Evolutionary conservation across 1,140 invertebrate genomes (phyloP).

Genomic region (Medauroidea extradentata): DNA sequence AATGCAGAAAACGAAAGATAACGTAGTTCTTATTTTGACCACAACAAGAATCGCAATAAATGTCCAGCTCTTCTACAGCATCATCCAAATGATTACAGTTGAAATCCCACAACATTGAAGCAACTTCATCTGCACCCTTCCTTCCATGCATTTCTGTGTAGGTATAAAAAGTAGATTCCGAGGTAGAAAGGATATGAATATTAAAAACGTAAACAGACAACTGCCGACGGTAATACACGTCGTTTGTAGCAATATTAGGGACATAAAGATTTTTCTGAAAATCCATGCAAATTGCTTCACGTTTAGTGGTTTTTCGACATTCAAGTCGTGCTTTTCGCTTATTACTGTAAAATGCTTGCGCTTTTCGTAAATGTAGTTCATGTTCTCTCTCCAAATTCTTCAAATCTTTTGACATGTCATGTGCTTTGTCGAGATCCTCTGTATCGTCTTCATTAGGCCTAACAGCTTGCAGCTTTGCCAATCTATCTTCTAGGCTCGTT

Average conservation of each 20-base stretch:
- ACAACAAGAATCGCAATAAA: slow-evolving; percentile 1
- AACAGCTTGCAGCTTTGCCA: background rate
- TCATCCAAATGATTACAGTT: background rate
- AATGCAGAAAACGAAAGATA: slow-evolving; percentile 2
- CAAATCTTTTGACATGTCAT: no score
- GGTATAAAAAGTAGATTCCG: slow-evolving; percentile 15
- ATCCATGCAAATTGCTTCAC: slow-evolving; percentile 20
- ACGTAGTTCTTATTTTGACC: slow-evolving; percentile 2
- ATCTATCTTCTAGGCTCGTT: background rate
- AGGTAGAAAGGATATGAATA: slow-evolving; percentile 11
- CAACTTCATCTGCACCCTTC: background rate
- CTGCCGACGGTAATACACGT: slow-evolving; percentile 23
- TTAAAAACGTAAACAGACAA: slow-evolving; percentile 19
- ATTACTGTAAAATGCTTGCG: slow-evolving; percentile 14
- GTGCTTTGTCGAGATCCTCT: background rate
- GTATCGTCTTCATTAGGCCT: no score
- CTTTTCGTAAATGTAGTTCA: slow-evolving; percentile 14
- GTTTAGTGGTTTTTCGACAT: background rate
- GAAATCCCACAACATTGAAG: background rate
- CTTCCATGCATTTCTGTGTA: slow-evolving; percentile 15
- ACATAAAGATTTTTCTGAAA: slow-evolving; percentile 20
- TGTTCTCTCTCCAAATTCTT: background rate
- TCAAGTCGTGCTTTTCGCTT: slow-evolving; percentile 1
- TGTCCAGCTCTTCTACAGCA: background rate
- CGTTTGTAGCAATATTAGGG: slow-evolving; percentile 18